Percentiles rank a stretch among this genome's conserved stretches.
phyloP scores from a whole-genome alignment of 2,888 invertebrate genomes.

The Zele albiditarsus region DNA sequence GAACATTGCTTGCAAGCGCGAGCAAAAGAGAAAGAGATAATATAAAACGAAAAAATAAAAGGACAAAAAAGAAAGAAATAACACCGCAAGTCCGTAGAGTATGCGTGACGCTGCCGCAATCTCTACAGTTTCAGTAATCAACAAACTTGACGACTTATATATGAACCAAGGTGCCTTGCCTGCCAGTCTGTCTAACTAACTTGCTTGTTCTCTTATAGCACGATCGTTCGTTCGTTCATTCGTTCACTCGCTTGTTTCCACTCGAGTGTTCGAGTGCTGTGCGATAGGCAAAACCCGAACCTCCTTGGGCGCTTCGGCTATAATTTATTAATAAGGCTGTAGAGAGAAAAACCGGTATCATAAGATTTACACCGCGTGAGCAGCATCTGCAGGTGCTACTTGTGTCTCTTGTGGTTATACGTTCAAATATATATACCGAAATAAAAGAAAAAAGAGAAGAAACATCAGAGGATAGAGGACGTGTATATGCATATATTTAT shows the following conservation, averaged over 20 bases:
- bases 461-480: background rate
- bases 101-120: slow-evolving; percentile 56
- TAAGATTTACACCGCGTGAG: slow-evolving; percentile 47
- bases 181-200: slow-evolving; percentile 33
- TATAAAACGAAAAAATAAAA: background rate
- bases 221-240: slow-evolving; percentile 6
- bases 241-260: slow-evolving; percentile 30
- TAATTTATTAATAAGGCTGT: slow-evolving; percentile 66
- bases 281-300: slow-evolving; percentile 53
- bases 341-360: slow-evolving; percentile 50
- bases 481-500: background rate
- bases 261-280: slow-evolving; percentile 28
- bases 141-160: slow-evolving; percentile 51
- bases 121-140: slow-evolving; percentile 57
- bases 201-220: slow-evolving; percentile 7
- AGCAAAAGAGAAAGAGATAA: slow-evolving; percentile 14
- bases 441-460: slow-evolving; percentile 11
- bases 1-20: background rate
- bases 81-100: slow-evolving; percentile 28
- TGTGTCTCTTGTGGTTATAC: slow-evolving; percentile 17
- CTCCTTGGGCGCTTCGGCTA: slow-evolving; percentile 60
- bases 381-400: slow-evolving; percentile 51
- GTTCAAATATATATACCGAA: slow-evolving; percentile 30
- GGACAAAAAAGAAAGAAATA: slow-evolving; percentile 4
- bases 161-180: slow-evolving; percentile 48